A percentile compares a stretch with the other conserved stretches of the same genome.
Conservation (phyloP, 2,797 vertebrate genomes). For the Trachops cirrhosus region DNA sequence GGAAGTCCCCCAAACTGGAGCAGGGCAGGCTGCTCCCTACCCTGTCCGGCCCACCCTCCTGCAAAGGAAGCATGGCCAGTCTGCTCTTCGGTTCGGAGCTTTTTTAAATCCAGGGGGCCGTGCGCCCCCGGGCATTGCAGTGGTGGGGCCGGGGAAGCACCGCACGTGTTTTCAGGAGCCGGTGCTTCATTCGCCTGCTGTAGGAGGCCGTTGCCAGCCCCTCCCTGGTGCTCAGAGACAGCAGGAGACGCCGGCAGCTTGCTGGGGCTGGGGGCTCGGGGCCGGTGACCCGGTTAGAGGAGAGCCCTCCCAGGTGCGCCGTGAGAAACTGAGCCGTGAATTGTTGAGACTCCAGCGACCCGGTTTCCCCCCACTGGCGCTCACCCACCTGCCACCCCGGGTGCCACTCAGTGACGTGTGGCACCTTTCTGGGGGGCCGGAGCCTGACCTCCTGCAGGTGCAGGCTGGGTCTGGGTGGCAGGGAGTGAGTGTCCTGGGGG, state of each 20-base stretch:
- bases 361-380: background rate
- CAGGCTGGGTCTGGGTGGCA: too few species aligned
- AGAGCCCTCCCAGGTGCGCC: background rate
- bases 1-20: rapidly evolving
- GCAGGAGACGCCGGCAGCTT: rapidly evolving
- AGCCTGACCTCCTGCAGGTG: background rate
- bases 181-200: background rate
- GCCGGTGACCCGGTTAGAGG: rapidly evolving
- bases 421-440: background rate
- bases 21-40: rapidly evolving
- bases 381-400: background rate
- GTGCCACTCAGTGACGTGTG: background rate
- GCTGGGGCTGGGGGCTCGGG: rapidly evolving
- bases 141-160: background rate
- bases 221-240: rapidly evolving
- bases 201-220: rapidly evolving
- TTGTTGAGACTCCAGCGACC: background rate
- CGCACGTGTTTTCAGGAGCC: background rate
- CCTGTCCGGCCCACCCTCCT: background rate
- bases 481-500: rapidly evolving
- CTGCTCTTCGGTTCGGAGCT: too few species aligned
- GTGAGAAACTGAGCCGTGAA: background rate
- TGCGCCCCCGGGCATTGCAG: rapidly evolving
- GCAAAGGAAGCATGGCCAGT: background rate
- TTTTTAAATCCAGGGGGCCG: background rate